These are phyloP conservation scores for Sesamia inferens DNA, from an alignment of 2,888 invertebrate species.

Conservation along the genomic window DNA sequence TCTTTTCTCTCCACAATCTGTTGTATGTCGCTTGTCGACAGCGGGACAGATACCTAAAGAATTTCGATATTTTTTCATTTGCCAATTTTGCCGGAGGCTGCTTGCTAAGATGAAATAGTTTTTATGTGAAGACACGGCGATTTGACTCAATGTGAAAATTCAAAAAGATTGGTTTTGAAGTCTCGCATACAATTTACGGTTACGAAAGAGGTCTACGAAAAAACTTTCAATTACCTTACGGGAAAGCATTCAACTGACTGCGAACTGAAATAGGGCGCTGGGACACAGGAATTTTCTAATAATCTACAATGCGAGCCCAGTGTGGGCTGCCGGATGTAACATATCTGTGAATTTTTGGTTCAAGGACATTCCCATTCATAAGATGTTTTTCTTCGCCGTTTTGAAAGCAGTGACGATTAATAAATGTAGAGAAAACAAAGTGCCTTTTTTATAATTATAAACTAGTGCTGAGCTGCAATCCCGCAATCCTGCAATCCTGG, in stretches of 20 bases:
- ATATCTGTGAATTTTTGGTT: too few species aligned
- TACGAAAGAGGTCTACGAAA: background rate
- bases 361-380: too few species aligned
- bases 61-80: conserved; percentile 35
- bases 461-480: too few species aligned
- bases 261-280: background rate
- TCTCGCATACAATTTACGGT: background rate
- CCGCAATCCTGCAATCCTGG: too few species aligned
- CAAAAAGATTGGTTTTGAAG: background rate
- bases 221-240: background rate
- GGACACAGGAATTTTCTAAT: too few species aligned
- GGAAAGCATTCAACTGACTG: background rate
- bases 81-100: background rate
- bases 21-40: background rate
- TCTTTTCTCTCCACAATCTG: too few species aligned
- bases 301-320: too few species aligned
- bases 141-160: background rate
- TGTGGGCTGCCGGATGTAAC: too few species aligned
- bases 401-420: too few species aligned
- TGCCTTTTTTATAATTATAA: too few species aligned
- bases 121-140: conserved; percentile 4
- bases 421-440: too few species aligned
- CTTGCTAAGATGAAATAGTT: background rate
- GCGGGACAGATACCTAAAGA: background rate
- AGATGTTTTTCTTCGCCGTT: too few species aligned